Evolutionary conservation across 2,888 invertebrate species (phyloP).

Genomic region (Slavum lentiscoides): DNA sequence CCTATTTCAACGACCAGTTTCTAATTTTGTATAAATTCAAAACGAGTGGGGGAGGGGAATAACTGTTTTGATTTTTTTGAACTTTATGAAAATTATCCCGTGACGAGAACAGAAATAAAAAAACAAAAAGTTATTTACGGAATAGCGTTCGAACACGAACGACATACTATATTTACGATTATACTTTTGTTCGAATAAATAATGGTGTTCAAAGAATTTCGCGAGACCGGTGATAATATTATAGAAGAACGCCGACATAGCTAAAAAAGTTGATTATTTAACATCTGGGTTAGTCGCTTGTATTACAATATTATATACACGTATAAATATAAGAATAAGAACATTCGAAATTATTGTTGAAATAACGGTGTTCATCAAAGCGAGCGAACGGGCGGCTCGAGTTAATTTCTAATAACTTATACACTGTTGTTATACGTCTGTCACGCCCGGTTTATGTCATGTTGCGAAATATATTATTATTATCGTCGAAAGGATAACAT

Average conservation of each 20-base stretch:
- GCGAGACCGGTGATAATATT: too few relatives aligned
- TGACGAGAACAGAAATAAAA: too few relatives aligned
- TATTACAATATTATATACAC: neutral
- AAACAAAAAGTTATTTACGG: too few relatives aligned
- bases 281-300: neutral
- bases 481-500: neutral
- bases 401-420: neutral
- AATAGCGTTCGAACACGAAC: too few relatives aligned
- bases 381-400: neutral
- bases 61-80: too few relatives aligned
- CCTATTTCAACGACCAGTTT: too few relatives aligned
- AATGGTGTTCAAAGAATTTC: too few relatives aligned
- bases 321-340: neutral
- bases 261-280: neutral
- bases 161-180: too few relatives aligned
- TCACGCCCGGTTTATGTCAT: neutral
- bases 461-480: neutral
- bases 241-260: neutral
- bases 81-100: too few relatives aligned
- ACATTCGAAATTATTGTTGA: neutral
- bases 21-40: too few relatives aligned
- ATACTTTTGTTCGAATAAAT: too few relatives aligned
- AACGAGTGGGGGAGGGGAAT: too few relatives aligned
- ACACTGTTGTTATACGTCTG: neutral
- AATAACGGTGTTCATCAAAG: neutral